These are phyloP conservation scores for Monopterus albus DNA, from an alignment of 2,113 vertebrate genomes.

Conservation along the genomic window DNA sequence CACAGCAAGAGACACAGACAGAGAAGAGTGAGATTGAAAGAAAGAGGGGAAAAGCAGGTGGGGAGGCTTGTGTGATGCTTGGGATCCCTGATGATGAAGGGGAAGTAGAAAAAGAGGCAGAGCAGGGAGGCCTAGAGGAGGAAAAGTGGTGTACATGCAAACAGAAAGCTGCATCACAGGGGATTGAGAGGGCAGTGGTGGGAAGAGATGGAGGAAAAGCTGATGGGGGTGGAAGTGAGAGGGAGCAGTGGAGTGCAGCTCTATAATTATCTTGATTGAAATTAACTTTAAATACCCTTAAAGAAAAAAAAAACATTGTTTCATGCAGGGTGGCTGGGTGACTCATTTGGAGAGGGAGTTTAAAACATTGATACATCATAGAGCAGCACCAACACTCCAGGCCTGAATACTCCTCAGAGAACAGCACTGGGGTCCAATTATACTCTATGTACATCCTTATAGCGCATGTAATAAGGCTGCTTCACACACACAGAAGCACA, in stretches of 20 bases:
- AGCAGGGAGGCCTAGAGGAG: conserved; percentile 58
- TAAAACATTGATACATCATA: conserved; percentile 57
- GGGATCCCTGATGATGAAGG: conserved; percentile 31
- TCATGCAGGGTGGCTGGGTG: conserved; percentile 66
- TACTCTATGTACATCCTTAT: conserved; percentile 38
- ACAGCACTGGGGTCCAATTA: conserved; percentile 60
- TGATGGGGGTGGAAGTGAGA: conserved; percentile 47
- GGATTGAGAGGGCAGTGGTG: conserved; percentile 30
- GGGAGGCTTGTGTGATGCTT: conserved; percentile 3
- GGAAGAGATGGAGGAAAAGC: conserved; percentile 48
- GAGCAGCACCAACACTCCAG: conserved; percentile 54
- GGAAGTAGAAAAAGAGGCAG: too few relatives aligned
- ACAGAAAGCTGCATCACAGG: conserved; percentile 57
- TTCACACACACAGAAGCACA: conserved; percentile 21
- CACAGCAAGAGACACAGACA: conserved; percentile 65
- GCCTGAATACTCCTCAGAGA: conserved; percentile 63
- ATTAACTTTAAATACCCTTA: conserved; percentile 82
- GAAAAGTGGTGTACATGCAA: conserved; percentile 35
- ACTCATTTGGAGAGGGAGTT: conserved; percentile 69
- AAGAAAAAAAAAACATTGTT: conserved; percentile 75
- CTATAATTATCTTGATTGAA: conserved; percentile 82
- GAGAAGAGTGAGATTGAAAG: conserved; percentile 19
- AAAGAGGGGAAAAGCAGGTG: background rate
- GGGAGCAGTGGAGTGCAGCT: conserved; percentile 58
- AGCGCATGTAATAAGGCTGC: conserved; percentile 23